Evolutionary conservation across 2,797 vertebrate species (phyloP).

Genomic region (Ataeniobius toweri): DNA sequence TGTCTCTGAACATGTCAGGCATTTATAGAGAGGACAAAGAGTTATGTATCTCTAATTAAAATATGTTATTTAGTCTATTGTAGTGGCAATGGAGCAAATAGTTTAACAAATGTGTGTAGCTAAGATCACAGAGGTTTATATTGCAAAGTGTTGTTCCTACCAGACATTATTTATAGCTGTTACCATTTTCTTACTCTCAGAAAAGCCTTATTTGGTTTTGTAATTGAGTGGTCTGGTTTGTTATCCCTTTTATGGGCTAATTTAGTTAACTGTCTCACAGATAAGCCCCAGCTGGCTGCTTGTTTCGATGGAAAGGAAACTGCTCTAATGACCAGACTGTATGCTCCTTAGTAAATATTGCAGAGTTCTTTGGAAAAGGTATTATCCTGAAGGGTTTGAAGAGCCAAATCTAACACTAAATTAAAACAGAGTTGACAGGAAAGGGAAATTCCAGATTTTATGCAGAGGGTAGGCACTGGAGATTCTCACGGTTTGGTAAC

Average conservation of each 20-base stretch:
- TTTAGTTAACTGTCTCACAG: neutral
- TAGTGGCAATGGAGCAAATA: neutral
- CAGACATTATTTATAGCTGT: neutral
- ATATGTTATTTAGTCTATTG: neutral
- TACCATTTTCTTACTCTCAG: too few relatives aligned
- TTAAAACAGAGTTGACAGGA: neutral
- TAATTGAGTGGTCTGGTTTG: neutral
- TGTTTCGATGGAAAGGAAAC: neutral
- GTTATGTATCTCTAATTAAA: neutral
- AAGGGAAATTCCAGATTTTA: neutral
- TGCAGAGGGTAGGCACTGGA: too few relatives aligned
- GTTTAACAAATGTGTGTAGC: neutral
- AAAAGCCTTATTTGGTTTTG: neutral
- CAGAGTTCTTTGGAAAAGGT: neutral
- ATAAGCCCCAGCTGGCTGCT: neutral
- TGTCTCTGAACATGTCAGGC: slow-evolving; percentile 20
- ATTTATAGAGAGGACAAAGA: neutral
- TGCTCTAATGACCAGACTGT: neutral
- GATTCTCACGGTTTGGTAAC: too few relatives aligned
- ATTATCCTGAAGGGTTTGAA: slow-evolving; percentile 2
- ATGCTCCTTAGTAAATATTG: neutral
- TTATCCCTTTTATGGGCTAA: neutral
- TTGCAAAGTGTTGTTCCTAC: too few relatives aligned
- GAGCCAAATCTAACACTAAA: neutral
- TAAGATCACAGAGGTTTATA: neutral